Evolutionary conservation across 2,888 invertebrate species (phyloP).

Genomic region (Ischnura elegans): DNA sequence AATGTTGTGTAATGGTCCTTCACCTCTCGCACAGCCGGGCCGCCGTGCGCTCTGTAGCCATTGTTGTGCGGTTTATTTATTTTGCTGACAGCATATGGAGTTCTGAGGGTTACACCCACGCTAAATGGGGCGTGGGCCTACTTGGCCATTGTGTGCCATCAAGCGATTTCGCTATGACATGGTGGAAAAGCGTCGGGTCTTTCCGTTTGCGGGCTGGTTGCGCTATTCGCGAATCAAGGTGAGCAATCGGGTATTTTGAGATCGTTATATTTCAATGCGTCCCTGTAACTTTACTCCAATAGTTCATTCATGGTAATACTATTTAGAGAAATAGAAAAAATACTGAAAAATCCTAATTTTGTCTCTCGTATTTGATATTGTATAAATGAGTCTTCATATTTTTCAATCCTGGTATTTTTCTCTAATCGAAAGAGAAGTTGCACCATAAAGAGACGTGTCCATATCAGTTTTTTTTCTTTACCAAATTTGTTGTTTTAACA

Average conservation of each 20-base stretch:
- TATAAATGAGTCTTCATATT: no score
- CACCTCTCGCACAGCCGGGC: background rate
- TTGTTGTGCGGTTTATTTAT: conserved; percentile 34
- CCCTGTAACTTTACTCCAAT: no score
- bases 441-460: no score
- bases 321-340: no score
- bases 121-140: conserved; percentile 50
- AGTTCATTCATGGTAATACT: no score
- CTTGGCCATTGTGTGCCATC: background rate
- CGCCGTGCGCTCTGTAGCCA: background rate
- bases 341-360: no score
- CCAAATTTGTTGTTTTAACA: no score
- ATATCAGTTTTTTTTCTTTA: no score
- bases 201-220: background rate
- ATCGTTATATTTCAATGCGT: background rate
- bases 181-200: background rate
- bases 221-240: background rate
- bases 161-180: background rate
- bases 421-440: no score
- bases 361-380: no score
- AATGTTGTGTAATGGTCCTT: conserved; percentile 28
- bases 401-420: no score
- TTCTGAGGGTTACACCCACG: conserved; percentile 27
- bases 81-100: conserved; percentile 30
- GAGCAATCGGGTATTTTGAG: background rate